Base-by-base conservation (phyloP, 2,113 vertebrate species). In the Axis porcinus region DNA sequence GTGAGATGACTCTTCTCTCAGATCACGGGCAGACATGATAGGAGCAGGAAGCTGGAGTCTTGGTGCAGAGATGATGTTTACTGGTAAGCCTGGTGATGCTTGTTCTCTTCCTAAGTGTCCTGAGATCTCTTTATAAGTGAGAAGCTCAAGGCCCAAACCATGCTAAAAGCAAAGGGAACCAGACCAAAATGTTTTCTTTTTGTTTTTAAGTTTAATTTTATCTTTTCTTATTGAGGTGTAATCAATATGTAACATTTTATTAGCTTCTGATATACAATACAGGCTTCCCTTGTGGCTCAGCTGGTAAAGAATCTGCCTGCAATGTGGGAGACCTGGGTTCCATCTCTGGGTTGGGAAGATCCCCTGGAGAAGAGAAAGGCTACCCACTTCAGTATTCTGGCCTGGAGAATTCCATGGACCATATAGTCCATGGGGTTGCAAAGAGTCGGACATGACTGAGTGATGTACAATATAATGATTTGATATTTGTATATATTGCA, bases 11-110 rank as follows among this genome's bases (percentile, higher is more conserved):
- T 2, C 30, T 3, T 3, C 4, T 16, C 54, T 17, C 7, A 4
- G 6, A 13, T 1, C 7, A 12, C 10, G 58, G 40, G 10, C 21
- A 54, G 30, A 27, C 0, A 0, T 7, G 27, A 54, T 7, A 5
- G 54, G 36, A 43, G 2, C 1, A 47, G 30, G 21, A 64, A 33
- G 27, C 4, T 5, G 25, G 54, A 21, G 25, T 12, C 40, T 19
- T 3, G 7, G 28, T 6, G 16, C 36, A 82, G 47, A n/a, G 67
- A 9, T 1, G 1, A 14, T 2, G 6, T 76, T 54, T 54, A 1
- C 67, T 84, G 62, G 21, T 19, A 84, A 13, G 40, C 25, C 25
- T 64, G 19, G 27, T 7, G 5, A 67, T 0, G 0, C 1, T 5
- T 14, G 0, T 57, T 55, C 16, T 87, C 25, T 45, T 67, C 33